Conservation (phyloP, 2,888 invertebrate genomes). For the Sesamia inferens region DNA sequence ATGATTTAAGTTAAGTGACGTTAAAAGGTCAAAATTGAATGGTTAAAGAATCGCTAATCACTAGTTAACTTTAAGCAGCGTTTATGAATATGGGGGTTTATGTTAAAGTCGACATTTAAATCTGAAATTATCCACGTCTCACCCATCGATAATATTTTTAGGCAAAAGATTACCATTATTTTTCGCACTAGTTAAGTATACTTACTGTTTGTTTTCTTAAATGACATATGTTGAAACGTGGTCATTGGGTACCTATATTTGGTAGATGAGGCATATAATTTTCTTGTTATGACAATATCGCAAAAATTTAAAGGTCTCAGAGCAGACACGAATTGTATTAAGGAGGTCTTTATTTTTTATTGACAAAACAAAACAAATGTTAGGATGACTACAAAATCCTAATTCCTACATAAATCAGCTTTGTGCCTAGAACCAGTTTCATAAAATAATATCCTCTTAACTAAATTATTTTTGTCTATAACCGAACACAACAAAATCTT, state of each 20-base stretch:
- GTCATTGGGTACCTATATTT: not conserved
- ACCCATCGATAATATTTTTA: not conserved
- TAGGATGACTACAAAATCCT: slow-evolving; percentile 7
- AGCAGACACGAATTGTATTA: not conserved
- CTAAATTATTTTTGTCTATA: not conserved
- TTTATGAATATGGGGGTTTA: no score
- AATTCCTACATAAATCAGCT: slow-evolving; percentile 31
- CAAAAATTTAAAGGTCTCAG: slow-evolving; percentile 1
- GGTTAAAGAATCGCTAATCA: no score
- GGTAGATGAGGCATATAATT: not conserved
- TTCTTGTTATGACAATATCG: slow-evolving; percentile 8
- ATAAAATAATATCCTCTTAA: not conserved
- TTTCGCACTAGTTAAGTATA: no score
- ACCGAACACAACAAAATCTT: not conserved
- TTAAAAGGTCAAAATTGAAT: no score
- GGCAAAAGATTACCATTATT: not conserved
- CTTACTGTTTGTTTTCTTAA: not conserved
- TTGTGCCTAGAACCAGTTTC: not conserved
- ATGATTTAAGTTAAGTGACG: no score
- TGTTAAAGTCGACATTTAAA: not conserved
- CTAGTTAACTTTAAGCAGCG: no score
- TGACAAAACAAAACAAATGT: slow-evolving; percentile 33
- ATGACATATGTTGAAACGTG: not conserved
- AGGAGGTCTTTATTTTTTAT: slow-evolving; percentile 31
- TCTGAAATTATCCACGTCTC: not conserved